Evolutionary conservation across 2,113 vertebrate genomes (phyloP).

Genomic region (Albula glossodonta): DNA sequence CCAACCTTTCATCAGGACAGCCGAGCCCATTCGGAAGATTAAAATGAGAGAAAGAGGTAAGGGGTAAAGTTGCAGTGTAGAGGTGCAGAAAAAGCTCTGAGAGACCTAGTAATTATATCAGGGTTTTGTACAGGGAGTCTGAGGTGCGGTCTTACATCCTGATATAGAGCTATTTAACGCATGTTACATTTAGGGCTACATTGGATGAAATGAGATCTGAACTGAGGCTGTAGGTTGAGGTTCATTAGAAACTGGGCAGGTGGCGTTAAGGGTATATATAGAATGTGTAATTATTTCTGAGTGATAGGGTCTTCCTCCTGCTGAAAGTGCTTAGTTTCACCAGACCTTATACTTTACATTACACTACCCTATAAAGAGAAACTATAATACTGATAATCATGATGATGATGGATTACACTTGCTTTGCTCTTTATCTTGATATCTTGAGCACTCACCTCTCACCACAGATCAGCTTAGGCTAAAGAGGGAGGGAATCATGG

Average conservation of each 20-base stretch:
- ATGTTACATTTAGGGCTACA: background rate
- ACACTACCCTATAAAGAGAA: too few species aligned
- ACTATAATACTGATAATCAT: too few species aligned
- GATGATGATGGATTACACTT: too few species aligned
- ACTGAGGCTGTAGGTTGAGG: background rate
- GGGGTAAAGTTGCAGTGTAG: background rate
- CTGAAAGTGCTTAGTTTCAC: background rate
- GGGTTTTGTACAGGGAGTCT: background rate
- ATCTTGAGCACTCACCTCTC: too few species aligned
- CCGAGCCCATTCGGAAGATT: background rate
- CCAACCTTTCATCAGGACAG: background rate
- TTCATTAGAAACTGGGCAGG: background rate
- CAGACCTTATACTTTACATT: too few species aligned
- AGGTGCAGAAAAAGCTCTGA: background rate
- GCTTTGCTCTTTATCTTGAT: too few species aligned
- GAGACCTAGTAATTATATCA: background rate
- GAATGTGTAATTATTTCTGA: background rate
- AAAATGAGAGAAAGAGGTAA: background rate
- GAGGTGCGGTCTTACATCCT: background rate
- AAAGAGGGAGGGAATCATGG: too few species aligned
- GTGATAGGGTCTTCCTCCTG: background rate
- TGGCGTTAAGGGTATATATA: too few species aligned
- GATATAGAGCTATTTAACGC: background rate
- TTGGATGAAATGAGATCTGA: background rate
- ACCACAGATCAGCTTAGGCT: too few species aligned